Base-by-base conservation (phyloP, 2,113 vertebrate genomes). In the Oceanodroma tethys region DNA sequence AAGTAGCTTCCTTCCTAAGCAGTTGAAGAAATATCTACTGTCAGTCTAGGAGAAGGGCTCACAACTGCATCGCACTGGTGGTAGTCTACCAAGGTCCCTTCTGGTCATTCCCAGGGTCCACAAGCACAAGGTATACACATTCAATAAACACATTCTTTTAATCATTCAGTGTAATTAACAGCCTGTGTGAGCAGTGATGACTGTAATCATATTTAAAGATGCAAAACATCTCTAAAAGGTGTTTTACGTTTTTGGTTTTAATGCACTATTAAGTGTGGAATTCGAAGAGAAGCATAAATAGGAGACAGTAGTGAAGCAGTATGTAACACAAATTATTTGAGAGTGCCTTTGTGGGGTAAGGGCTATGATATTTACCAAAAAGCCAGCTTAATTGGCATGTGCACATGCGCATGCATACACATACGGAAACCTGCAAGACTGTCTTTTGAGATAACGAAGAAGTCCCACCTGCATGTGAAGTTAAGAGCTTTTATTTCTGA, bases 331-430 rank as follows among this genome's bases (percentile, higher is more conserved):
- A 48, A 34, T 7, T 0, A 55, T 60, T 25, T 40, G 16, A 62
- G 18, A 42, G 10, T 13, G 60, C 30, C 26, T 79, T 17, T 47
- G 21, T 20, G 36, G 19, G 27, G 27, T 80, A 60, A 30, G 27
- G 42, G 27, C 60, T 80, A 19, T 2, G 10, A 8, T 7, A 53
- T 17, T 66, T 72, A 66, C 17, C 38, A 66, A 40, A 30, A 43
- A 45, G 16, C 6, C 50, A 52, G 15, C 16, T 53, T 27, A 40
- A 47, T 0, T 47, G 26, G 25, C 55, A n/a, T 17, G 27, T 5
- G 11, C 4, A 4, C 38, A 15, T 2, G 2, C 18, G 38, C 13
- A 18, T 7, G 4, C 3, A 5, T 2, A 27, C 20, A 17, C 5
- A 3, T 1, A 38, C 1, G 4, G 38, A 52, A 78, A 30, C 38